phyloP scores from a whole-genome alignment of 1,140 invertebrate genomes.

The Nilaparvata lugens region DNA sequence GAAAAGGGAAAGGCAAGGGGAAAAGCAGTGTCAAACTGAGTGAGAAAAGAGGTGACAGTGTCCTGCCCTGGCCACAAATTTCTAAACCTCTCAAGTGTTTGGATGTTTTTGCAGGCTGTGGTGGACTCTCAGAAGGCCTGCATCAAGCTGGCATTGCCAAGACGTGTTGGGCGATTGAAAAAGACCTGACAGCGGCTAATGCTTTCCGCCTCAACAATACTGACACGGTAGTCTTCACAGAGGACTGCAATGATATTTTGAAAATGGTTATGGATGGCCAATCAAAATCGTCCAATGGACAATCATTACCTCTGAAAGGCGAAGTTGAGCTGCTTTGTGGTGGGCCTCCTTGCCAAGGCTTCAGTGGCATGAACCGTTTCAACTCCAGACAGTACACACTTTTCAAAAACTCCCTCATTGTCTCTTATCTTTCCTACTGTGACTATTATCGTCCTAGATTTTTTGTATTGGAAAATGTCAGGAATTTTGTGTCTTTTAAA shows the following conservation, averaged over 20 bases:
- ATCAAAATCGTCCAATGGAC: conserved; percentile 41
- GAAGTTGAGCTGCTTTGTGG: conserved; percentile 80
- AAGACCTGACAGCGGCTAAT: conserved; percentile 64
- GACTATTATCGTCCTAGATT: conserved; percentile 80
- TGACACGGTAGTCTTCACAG: conserved; percentile 60
- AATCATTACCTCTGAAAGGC: conserved; percentile 61
- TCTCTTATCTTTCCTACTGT: conserved; percentile 73
- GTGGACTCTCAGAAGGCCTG: conserved; percentile 58
- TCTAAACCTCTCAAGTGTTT: conserved; percentile 49
- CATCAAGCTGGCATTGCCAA: conserved; percentile 59
- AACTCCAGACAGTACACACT: conserved; percentile 77
- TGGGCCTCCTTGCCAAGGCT: conserved; percentile 87
- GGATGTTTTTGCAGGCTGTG: conserved; percentile 87
- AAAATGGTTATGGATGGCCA: conserved; percentile 52
- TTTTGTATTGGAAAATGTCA: conserved; percentile 79
- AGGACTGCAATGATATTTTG: conserved; percentile 72
- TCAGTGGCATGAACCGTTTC: conserved; percentile 84
- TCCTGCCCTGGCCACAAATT: conserved; percentile 33
- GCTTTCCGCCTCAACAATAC: conserved; percentile 74
- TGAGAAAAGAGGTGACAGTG: conserved; percentile 23
- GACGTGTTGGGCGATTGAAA: conserved; percentile 74
- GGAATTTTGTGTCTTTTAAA: conserved; percentile 77
- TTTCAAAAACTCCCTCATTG: conserved; percentile 84
- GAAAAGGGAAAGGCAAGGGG: conserved; percentile 57
- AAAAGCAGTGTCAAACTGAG: conserved; percentile 35